Conservation (phyloP, 2,888 invertebrate species). For the Oscheius sp. region DNA sequence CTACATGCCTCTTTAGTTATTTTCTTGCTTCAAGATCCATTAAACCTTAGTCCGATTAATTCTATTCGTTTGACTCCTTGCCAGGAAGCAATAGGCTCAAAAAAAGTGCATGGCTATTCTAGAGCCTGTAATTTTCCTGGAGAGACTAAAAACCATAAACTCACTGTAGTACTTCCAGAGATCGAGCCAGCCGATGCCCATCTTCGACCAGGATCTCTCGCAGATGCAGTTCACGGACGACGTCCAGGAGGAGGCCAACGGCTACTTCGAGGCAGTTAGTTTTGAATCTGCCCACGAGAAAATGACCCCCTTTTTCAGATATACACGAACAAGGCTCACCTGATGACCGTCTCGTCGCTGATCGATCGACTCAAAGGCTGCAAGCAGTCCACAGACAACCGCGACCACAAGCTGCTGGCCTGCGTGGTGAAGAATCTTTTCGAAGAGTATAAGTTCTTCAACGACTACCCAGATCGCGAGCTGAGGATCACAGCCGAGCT, state of each 20-base stretch:
- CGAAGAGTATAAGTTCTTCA: conserved; percentile 98
- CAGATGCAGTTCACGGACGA: conserved; percentile 77
- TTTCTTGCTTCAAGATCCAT: no score
- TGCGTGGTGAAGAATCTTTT: conserved; percentile 97
- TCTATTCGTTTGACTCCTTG: no score
- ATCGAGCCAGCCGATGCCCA: background rate
- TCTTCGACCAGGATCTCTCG: conserved; percentile 41
- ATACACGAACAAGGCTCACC: conserved; percentile 73
- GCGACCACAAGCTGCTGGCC: conserved; percentile 84
- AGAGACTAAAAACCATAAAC: no score
- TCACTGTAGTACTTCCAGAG: no score
- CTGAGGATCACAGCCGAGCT: conserved; percentile 95
- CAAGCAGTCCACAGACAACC: conserved; percentile 87
- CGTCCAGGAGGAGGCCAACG: conserved; percentile 97
- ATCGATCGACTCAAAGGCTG: conserved; percentile 94
- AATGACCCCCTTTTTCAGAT: conserved; percentile 28
- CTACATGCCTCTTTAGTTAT: no score
- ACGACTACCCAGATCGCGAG: conserved; percentile 98
- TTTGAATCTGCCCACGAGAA: conserved; percentile 1
- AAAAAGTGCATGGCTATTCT: no score
- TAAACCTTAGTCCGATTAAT: no score
- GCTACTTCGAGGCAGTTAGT: conserved; percentile 92
- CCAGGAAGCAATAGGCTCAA: no score
- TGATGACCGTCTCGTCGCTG: conserved; percentile 91
- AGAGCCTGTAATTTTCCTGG: no score